Evolutionary conservation across 2,888 invertebrate species (phyloP), one percentile per base, ranked within the genome.

Genomic region (Microplitis deprimator): DNA sequence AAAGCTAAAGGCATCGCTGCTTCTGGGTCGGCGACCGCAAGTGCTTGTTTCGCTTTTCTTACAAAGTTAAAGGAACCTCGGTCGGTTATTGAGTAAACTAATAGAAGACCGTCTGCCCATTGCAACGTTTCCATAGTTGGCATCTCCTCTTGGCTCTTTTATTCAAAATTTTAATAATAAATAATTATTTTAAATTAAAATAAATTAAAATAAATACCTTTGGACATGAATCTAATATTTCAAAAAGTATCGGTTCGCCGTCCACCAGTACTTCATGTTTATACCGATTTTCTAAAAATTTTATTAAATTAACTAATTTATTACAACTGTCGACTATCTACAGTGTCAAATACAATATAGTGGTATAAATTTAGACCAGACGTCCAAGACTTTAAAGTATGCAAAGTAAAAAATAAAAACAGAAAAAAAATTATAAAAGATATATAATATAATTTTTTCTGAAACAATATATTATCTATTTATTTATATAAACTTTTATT

Each of bases 51-150:
- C 60, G 95, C 94, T 75, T 94, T 92, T 75, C 95, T 93, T 76
- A 96, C 94, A 87, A 95, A 96, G 89, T 95, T 95, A 90, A 97
- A 96, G 39, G 96, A 96, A 81, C 93, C 92, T 70, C 96, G 91
- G 90, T 97, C 97, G 0, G 95, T 97, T 86, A 97, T 96, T 71
- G 97, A 96, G 90, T 97, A 98, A 40, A 97, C 96, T 65, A 97
- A 91, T 75, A 96, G 93, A 77, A 97, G 91, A 0, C 97, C 97
- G 88, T 98, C 97, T 0, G 97, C 97, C 97, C 97, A 97, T 87
- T 95, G 94, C 38, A 96, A 91, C 77, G 94, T 92, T 65, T 96
- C 96, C 80, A 91, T 91, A 77, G 92, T 92, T 8, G 96, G 95
- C 77, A 95, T 89, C 82, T 96, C 96, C 68, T 94, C 93, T 80